These are phyloP conservation scores for Speoplatyrhinus poulsoni DNA, from an alignment of 2,113 vertebrate species.

Conservation along the genomic window DNA sequence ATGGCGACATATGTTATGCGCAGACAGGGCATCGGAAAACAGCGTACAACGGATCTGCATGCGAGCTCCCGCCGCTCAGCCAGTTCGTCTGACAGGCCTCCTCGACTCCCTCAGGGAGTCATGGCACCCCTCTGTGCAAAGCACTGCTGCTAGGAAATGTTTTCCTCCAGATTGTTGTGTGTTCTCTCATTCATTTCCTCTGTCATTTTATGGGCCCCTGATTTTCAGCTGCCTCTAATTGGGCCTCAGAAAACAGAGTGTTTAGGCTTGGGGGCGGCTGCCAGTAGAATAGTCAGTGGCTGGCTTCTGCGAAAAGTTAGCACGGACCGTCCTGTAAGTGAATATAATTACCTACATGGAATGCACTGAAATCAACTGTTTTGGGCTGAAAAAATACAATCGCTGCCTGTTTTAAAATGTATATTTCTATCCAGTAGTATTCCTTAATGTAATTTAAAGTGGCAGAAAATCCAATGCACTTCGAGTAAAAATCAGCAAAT, in stretches of 20 bases:
- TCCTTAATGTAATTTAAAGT: background rate
- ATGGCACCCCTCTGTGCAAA: conserved; percentile 34
- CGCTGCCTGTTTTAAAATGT: background rate
- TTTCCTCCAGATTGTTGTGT: conserved; percentile 42
- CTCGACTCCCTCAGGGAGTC: conserved; percentile 23
- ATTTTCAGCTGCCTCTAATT: conserved; percentile 48
- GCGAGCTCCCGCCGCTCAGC: conserved; percentile 39
- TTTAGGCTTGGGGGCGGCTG: conserved; percentile 1
- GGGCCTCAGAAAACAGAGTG: conserved; percentile 15
- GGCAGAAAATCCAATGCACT: background rate
- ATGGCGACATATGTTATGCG: conserved; percentile 18
- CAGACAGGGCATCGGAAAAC: conserved; percentile 1
- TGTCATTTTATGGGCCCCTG: conserved; percentile 35
- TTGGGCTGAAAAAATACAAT: conserved; percentile 13
- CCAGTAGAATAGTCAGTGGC: conserved; percentile 6
- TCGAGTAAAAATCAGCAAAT: too few species aligned
- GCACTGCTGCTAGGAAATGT: conserved; percentile 37
- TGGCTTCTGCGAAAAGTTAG: conserved; percentile 1
- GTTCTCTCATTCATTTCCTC: background rate
- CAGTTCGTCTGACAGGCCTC: conserved; percentile 23
- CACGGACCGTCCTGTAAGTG: background rate
- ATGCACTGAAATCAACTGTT: conserved; percentile 7
- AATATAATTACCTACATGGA: conserved; percentile 18
- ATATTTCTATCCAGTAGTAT: too few species aligned
- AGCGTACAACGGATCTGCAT: background rate